These are phyloP conservation scores for Diachrysia chrysitis DNA, from an alignment of 2,888 invertebrate species.

Conservation along the genomic window DNA sequence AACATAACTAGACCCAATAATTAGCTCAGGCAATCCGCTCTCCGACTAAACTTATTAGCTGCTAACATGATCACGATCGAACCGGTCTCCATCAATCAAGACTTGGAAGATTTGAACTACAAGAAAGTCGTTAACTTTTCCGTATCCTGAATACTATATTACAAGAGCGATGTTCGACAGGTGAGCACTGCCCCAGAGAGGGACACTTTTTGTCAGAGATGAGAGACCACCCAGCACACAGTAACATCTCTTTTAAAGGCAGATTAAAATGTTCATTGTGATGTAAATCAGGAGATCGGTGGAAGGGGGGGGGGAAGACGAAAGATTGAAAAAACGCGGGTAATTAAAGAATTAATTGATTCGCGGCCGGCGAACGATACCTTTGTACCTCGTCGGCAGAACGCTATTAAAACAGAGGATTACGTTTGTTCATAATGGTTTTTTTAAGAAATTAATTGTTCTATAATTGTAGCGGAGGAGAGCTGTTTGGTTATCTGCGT, in stretches of 20 bases:
- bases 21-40: background rate
- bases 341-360: constrained; percentile 74
- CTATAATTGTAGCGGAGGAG: constrained; percentile 46
- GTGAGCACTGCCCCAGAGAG: constrained; percentile 22
- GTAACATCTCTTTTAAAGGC: constrained; percentile 57
- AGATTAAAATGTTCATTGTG: constrained; percentile 68
- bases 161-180: constrained; percentile 20
- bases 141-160: background rate
- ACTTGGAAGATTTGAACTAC: constrained; percentile 8
- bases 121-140: constrained; percentile 26
- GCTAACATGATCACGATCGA: constrained; percentile 12
- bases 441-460: constrained; percentile 54
- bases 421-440: constrained; percentile 45
- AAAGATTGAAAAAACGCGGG: constrained; percentile 64
- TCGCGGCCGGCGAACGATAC: constrained; percentile 55
- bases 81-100: background rate
- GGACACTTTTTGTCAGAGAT: constrained; percentile 30
- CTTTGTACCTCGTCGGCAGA: constrained; percentile 40
- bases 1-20: constrained; percentile 1
- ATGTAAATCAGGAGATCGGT: constrained; percentile 52
- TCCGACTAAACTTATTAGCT: constrained; percentile 12
- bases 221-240: constrained; percentile 17
- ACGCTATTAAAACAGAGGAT: constrained; percentile 41
- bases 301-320: constrained; percentile 13
- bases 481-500: constrained; percentile 30